A percentile compares a stretch with the other conserved stretches of the same genome.
Conservation (phyloP, 2,888 invertebrate genomes). For the Luperina testacea region DNA sequence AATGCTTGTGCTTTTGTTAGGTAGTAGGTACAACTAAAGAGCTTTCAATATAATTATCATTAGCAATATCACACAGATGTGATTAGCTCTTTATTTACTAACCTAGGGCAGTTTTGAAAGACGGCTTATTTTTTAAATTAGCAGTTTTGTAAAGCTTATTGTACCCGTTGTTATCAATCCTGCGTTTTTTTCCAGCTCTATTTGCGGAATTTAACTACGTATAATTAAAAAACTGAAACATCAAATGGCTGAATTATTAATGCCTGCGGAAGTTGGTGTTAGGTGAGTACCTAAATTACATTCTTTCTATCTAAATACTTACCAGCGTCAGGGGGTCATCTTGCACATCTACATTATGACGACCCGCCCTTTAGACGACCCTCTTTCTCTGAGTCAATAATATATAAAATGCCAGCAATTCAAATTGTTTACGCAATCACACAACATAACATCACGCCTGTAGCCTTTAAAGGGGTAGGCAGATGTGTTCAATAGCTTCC, state of each 20-base stretch:
- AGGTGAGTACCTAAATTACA: constrained; percentile 29
- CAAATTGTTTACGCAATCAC: too few species aligned
- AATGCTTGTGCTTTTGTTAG: not conserved
- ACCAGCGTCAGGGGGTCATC: not conserved
- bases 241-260: constrained; percentile 51
- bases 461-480: too few species aligned
- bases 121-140: not conserved
- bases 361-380: not conserved
- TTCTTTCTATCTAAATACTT: not conserved
- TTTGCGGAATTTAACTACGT: not conserved
- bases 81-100: not conserved
- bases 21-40: not conserved
- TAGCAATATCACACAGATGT: not conserved
- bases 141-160: not conserved
- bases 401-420: too few species aligned
- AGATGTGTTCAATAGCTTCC: too few species aligned
- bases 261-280: constrained; percentile 45
- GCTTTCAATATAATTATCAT: not conserved
- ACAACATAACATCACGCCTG: too few species aligned
- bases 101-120: accelerated
- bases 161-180: not conserved
- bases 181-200: constrained; percentile 11
- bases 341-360: not conserved
- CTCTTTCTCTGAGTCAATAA: not conserved
- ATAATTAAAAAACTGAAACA: not conserved